Percentiles rank a stretch among this genome's conserved stretches.
Evolutionary conservation across 2,888 invertebrate species (phyloP).

Genomic region (Eupithecia exiguata): DNA sequence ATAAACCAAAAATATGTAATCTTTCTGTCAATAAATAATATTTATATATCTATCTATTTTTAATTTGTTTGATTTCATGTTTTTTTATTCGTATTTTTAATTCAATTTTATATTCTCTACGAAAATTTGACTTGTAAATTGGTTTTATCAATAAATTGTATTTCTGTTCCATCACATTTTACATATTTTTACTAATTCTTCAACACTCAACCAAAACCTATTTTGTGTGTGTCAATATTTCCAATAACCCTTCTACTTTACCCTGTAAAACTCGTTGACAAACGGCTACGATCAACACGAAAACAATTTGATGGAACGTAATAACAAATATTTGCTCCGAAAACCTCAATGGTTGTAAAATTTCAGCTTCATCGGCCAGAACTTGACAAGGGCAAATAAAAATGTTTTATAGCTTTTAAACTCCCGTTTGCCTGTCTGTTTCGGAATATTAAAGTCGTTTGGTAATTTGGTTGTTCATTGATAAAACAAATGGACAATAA

Average conservation of each 20-base stretch:
- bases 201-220: not conserved
- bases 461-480: slow-evolving; percentile 37
- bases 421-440: slow-evolving; percentile 54
- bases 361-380: slow-evolving; percentile 59
- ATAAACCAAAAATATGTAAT: no score
- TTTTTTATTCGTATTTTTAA: no score
- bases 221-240: slow-evolving; percentile 2
- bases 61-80: no score
- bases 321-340: slow-evolving; percentile 62
- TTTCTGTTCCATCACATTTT: no score
- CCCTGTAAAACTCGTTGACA: slow-evolving; percentile 33
- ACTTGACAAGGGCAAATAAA: slow-evolving; percentile 63
- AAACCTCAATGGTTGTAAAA: slow-evolving; percentile 62
- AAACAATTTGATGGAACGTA: slow-evolving; percentile 57
- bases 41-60: no score
- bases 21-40: no score
- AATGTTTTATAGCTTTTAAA: slow-evolving; percentile 62
- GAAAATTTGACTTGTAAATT: no score
- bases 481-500: slow-evolving; percentile 15
- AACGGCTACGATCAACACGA: slow-evolving; percentile 50
- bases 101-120: no score
- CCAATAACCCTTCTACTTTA: slow-evolving; percentile 32
- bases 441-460: slow-evolving; percentile 50
- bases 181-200: not conserved
- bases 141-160: no score